Base-by-base conservation (phyloP, 2,797 vertebrate species). In the Enteromius paludinosus region DNA sequence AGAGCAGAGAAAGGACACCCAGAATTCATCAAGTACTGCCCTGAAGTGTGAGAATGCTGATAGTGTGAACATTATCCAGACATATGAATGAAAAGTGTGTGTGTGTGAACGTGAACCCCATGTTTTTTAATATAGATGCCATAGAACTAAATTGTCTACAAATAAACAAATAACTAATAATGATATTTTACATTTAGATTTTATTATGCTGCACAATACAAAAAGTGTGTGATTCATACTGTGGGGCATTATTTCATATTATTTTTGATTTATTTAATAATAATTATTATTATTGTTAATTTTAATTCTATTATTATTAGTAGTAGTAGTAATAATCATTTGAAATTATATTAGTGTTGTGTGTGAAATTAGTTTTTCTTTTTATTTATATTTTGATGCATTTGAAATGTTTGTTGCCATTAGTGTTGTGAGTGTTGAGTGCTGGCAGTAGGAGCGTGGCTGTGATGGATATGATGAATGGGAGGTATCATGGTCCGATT, bases 11-110 rank as follows among this genome's bases (percentile, higher is more conserved):
- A 73, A 77, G 87, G 78, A 85, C 81, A 77, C 64, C 49, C 64
- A 68, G 71, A 86, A 78, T 79, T 83, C 73, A 74, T 28, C 11
- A 65, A 78, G 61, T 65, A 45, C 49, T 38, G 14, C 45, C 41
- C 49, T 83, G 28, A 28, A 23, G 70, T 79, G 76, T 71, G 70
- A 74, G 43, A 83, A 56, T 79, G 54, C 65, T 15, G 20, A 33
- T 33, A 23, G 80, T 84, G 72, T 75, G 83, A 84, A 88, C 85
- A 85, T 62, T 84, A 70, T 81, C 83, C 85, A 85, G 81, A 84
- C 80, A 3, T 6, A 9, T 15, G 25, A 43, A 28, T 80, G 56
- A 45, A 62, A 78, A 68, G 61, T 15, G 43, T 38, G 28, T 47
- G 35, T 65, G 30, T 56, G 43, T 59, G 28, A 49, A 7, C 23